These are phyloP conservation scores for Limnothrissa miodon DNA, from an alignment of 2,113 vertebrate species.

Conservation along the genomic window DNA sequence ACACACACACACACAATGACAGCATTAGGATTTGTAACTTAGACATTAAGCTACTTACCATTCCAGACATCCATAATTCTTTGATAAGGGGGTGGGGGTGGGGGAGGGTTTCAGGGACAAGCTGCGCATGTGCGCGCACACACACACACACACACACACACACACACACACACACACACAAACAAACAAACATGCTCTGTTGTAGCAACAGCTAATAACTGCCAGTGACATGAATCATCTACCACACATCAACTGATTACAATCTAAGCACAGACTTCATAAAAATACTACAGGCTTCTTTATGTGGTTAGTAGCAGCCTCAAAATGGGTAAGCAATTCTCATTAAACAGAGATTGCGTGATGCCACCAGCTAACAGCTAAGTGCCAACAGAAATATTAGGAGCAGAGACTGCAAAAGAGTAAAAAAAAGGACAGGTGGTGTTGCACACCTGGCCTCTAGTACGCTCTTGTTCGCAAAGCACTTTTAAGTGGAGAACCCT, in stretches of 20 bases:
- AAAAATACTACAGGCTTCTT: background rate
- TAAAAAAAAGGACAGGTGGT: too few relatives aligned
- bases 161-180: background rate
- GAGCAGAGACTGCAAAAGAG: background rate
- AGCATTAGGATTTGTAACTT: constrained; percentile 49
- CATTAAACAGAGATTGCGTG: background rate
- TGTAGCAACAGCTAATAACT: background rate
- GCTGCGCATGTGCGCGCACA: too few relatives aligned
- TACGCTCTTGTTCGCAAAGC: constrained; percentile 6
- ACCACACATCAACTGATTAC: background rate
- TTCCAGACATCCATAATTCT: constrained; percentile 24
- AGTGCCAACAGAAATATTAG: background rate
- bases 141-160: background rate
- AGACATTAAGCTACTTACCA: constrained; percentile 59
- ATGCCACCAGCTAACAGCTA: background rate
- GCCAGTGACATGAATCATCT: background rate
- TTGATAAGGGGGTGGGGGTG: background rate
- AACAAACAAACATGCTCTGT: background rate
- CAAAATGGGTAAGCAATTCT: background rate
- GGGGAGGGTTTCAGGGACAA: background rate
- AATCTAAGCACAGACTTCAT: background rate
- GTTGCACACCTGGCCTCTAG: background rate
- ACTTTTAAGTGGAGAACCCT: background rate
- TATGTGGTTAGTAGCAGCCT: background rate
- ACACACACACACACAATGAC: constrained; percentile 29